Evolutionary conservation across 2,113 vertebrate species (phyloP), one percentile per base, ranked within the genome.

Genomic region (Bagarius yarrelli): DNA sequence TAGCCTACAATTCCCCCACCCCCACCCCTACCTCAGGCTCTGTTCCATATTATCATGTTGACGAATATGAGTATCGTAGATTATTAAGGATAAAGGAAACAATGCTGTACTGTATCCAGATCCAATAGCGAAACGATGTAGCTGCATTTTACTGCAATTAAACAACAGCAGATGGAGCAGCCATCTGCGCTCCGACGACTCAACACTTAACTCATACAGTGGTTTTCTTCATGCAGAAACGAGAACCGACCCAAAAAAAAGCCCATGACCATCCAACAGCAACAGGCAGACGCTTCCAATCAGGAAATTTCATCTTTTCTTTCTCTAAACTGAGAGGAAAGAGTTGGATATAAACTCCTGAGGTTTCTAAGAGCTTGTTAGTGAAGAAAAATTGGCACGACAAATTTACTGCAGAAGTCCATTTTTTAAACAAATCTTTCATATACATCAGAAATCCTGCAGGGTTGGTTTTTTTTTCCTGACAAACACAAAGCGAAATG

Each of bases 271-370:
- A 79, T 88, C 34, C 67, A 71, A 59, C 34, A 78, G 64, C 27
- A 69, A 84, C 79, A 76, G 36, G 75, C 86, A 82, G 78, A 89
- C 85, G 89, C 70, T 77, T 84, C 86, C 70, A 81, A 90, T 88
- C 79, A 30, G 88, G 90, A 83, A 81, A 8, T 87, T 85, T 77
- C 75, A 76, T 83, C 69, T 82, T 79, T 59, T 81, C 78, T 84
- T 85, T 69, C 75, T 30, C 44, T 25, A 6, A 27, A 18, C n/a
- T 9, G 18, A 8, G 6, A 50, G 66, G 30, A 12, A 55, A 34
- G 25, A 50, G n/a, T 71, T 27, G 5, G n/a, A 50, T 66, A 40
- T 44, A 88, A 67, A 77, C 19, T 30, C 40, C 59, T 84, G 47
- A 30, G 25, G 11, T 72, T 72, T 86, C 83, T 83, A 76, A 25